Percentiles rank a stretch among this genome's conserved stretches.
Evolutionary conservation across 2,797 vertebrate species (phyloP).

Genomic region (Acanthurus lineatus): DNA sequence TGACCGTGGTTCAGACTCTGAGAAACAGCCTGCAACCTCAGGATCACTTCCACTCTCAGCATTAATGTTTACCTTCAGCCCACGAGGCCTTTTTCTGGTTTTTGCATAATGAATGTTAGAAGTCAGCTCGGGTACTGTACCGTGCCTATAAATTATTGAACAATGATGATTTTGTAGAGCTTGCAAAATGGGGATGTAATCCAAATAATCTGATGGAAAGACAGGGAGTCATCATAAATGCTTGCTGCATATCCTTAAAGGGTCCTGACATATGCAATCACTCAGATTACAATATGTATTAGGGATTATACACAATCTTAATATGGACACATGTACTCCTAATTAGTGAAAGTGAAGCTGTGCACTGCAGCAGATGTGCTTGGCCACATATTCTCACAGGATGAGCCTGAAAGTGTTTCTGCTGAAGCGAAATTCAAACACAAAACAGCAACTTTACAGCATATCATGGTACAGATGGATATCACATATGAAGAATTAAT

Average conservation of each 20-base stretch:
- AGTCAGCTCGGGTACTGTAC: slow-evolving; percentile 3
- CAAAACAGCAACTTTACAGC: neutral
- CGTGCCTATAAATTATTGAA: slow-evolving; percentile 58
- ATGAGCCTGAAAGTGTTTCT: slow-evolving; percentile 27
- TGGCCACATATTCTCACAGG: slow-evolving; percentile 15
- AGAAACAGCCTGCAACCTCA: slow-evolving; percentile 45
- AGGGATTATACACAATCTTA: neutral
- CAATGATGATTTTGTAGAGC: slow-evolving; percentile 36
- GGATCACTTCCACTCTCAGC: slow-evolving; percentile 22
- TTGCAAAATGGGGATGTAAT: slow-evolving; percentile 32
- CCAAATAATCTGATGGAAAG: slow-evolving; percentile 35
- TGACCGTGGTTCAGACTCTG: slow-evolving; percentile 47
- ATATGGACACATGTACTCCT: neutral
- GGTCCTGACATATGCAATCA: slow-evolving; percentile 7
- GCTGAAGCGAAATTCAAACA: slow-evolving; percentile 38
- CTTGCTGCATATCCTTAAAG: neutral
- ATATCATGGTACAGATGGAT: neutral
- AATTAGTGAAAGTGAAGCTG: slow-evolving; percentile 8
- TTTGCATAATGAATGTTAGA: slow-evolving; percentile 53
- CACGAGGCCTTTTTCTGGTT: slow-evolving; percentile 13
- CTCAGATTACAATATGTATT: slow-evolving; percentile 10
- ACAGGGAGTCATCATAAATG: slow-evolving; percentile 8
- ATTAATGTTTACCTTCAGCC: slow-evolving; percentile 21
- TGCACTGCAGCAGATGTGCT: neutral
- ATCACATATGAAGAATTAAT: slow-evolving; percentile 43